phyloP scores from a whole-genome alignment of 2,113 vertebrate genomes.

The Pygoscelis antarcticus region DNA sequence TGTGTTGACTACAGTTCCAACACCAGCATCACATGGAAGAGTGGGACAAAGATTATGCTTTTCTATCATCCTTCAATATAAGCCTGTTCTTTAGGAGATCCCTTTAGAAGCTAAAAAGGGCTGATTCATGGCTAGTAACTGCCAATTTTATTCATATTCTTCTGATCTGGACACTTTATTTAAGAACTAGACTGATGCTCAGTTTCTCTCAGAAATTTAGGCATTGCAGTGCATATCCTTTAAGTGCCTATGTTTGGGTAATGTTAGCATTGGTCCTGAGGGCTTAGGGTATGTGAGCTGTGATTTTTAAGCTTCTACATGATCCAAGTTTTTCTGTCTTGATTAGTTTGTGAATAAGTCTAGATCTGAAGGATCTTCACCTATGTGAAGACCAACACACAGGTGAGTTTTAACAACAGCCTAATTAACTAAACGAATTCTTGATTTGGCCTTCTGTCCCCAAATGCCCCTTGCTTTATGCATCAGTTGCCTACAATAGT shows the following conservation, averaged over 20 bases:
- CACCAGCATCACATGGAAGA: background rate
- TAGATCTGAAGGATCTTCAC: background rate
- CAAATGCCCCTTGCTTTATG: background rate
- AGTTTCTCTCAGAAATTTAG: background rate
- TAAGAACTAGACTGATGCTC: background rate
- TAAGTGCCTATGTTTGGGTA: background rate
- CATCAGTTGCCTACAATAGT: background rate
- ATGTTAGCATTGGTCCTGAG: background rate
- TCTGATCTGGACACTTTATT: background rate
- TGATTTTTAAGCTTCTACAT: background rate
- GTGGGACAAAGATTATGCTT: background rate
- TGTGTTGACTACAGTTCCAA: background rate
- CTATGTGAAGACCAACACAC: background rate
- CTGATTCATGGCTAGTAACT: background rate
- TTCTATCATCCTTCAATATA: background rate
- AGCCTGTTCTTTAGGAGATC: background rate
- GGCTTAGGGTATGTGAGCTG: background rate
- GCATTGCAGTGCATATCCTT: background rate
- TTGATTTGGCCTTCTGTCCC: background rate
- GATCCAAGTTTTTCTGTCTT: background rate
- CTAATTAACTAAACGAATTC: background rate
- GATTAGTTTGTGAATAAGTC: background rate
- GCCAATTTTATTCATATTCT: background rate
- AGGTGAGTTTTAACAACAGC: background rate
- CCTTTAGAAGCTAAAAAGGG: background rate